Evolutionary conservation across 2,797 vertebrate genomes (phyloP).

Genomic region (Sebastes nivosus): DNA sequence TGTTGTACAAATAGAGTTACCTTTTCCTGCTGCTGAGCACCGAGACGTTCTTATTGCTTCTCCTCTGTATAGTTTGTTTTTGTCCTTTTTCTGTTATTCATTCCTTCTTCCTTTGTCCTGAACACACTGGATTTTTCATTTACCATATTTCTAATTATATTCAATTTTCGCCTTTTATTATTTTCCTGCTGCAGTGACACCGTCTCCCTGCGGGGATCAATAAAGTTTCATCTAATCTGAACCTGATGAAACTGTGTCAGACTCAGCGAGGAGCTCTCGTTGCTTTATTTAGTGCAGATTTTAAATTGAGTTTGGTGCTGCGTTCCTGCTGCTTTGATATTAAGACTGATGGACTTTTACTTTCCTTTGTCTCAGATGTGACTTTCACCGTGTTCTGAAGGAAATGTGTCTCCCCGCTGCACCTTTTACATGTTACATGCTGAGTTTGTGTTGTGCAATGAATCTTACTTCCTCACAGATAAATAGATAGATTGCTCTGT

Average conservation of each 20-base stretch:
- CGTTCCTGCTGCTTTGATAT: slow-evolving; percentile 46
- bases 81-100: not conserved
- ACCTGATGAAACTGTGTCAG: slow-evolving; percentile 70
- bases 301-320: slow-evolving; percentile 55
- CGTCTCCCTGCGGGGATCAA: slow-evolving; percentile 66
- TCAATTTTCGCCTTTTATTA: slow-evolving; percentile 55
- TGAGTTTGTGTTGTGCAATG: not conserved
- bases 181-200: slow-evolving; percentile 49
- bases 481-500: not conserved
- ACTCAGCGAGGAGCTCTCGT: slow-evolving; percentile 38
- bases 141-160: slow-evolving; percentile 66
- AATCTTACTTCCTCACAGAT: not conserved
- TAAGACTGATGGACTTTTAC: slow-evolving; percentile 47
- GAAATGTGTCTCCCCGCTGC: slow-evolving; percentile 17
- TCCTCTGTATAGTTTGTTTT: not conserved
- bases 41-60: not conserved
- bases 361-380: slow-evolving; percentile 25
- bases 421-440: not conserved
- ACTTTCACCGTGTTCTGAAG: slow-evolving; percentile 14
- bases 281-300: slow-evolving; percentile 66
- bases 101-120: slow-evolving; percentile 7
- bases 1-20: not conserved
- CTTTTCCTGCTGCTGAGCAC: not conserved
- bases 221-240: slow-evolving; percentile 67
- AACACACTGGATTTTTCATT: slow-evolving; percentile 19